Percentiles rank a stretch among this genome's conserved stretches.
phyloP scores from a whole-genome alignment of 2,797 vertebrate genomes.

The Danio tinwini region DNA sequence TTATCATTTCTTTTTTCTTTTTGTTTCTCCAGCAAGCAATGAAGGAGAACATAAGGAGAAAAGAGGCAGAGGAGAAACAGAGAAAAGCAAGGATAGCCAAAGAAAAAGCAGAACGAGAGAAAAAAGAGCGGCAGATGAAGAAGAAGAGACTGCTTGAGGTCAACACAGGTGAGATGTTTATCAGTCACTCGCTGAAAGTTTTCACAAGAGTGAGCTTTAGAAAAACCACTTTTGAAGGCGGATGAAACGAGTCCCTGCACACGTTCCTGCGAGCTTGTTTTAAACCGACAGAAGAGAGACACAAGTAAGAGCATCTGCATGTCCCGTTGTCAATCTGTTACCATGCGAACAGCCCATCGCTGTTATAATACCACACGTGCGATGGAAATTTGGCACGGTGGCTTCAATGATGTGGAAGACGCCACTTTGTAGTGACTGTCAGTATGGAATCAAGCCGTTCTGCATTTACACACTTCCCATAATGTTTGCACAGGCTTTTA shows the following conservation, averaged over 20 bases:
- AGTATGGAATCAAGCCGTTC: background rate
- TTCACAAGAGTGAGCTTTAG: conserved; percentile 5
- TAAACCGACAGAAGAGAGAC: background rate
- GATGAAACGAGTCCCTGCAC: conserved; percentile 19
- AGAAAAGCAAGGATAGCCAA: conserved; percentile 87
- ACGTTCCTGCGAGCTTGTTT: background rate
- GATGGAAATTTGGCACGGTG: background rate
- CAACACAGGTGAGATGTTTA: conserved; percentile 84
- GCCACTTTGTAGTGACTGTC: background rate
- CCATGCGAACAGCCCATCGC: background rate
- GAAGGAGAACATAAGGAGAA: conserved; percentile 88
- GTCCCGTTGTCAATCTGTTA: conserved; percentile 17
- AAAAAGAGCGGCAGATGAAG: conserved; percentile 89
- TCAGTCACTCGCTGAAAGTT: conserved; percentile 27
- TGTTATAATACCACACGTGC: background rate
- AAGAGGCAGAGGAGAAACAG: conserved; percentile 92
- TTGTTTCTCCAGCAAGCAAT: conserved; percentile 84
- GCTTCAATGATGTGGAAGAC: background rate
- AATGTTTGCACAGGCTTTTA: conserved; percentile 15
- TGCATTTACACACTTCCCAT: background rate
- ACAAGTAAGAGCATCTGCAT: background rate
- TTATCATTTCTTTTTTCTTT: conserved; percentile 24
- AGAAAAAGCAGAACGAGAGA: conserved; percentile 94
- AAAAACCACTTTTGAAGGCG: conserved; percentile 16
- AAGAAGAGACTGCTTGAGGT: conserved; percentile 91